Base-by-base conservation (phyloP, 23 tunicate species). In the Botrylloides violaceus region DNA sequence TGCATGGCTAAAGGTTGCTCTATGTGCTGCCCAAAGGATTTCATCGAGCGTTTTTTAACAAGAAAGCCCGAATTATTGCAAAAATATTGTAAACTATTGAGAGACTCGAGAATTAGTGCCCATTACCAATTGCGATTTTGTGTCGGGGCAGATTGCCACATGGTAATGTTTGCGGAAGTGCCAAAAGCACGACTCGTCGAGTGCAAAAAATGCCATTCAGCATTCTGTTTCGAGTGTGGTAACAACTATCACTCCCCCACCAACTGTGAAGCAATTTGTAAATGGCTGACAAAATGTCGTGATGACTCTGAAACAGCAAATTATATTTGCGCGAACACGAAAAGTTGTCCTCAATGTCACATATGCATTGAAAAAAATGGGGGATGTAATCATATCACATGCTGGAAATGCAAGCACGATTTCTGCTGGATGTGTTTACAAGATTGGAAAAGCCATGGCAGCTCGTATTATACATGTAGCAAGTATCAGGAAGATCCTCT, bases 291-390 rank as follows among this genome's bases (percentile, higher is more conserved):
- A 32, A 92, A 92, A 56, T 92, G 98, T 47, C 84, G 86, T 49
- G 98, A 92, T 59, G 98, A 92, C 64, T 92, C 98, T 3, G 98
- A 92, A 64, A 92, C 98, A 3, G 98, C 98, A 19, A 76, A 92
- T 63, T 92, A 92, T 79, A 92, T 92, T 39, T 80, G 92, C 33
- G 91, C 98, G 1, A 80, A 92, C 59, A 92, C 98, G 20, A 92
- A 92, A 76, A 90, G 84, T 57, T 92, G 98, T 77, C 98, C 98
- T 19, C 66, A 58, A 6, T 92, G 98, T 56, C 81, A 80, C 48
- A 71, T 76, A 24, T 92, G 98, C 57, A 92, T 92, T 5, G 98
- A 92, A 55, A 92, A 92, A 53, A 84, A 80, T 65, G 98, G 98
- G 36, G 98, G 98, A 2, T 92, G 98, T 76, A 92, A 92, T 64